Evolutionary conservation across 2,888 invertebrate genomes (phyloP), one percentile per base, ranked within the genome.

Genomic region (Lithophane semibrunnea): DNA sequence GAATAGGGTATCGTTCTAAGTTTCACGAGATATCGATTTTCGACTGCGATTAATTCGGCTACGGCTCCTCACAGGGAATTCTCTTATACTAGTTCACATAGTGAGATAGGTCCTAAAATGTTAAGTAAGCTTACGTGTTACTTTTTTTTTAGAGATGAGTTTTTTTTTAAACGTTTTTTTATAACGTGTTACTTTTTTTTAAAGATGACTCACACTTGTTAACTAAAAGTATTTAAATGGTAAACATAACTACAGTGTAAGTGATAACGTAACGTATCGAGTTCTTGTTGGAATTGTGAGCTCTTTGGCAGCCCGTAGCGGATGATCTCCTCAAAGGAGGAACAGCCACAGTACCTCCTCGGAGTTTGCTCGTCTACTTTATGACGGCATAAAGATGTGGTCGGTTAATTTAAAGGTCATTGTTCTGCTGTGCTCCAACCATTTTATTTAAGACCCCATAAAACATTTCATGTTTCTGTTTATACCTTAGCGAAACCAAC

Each of bases 21-120:
- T 91, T 91, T 90, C 88, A 86, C 88, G 83, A 88, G 86, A 82
- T 91, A 93, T 93, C 88, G 92, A 93, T 91, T 92, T 82, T 82
- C 44, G 66, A 75, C 71, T 83, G 78, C 70, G 70, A 83, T 77
- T 88, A 75, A 71, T 64, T 70, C 72, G 68, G 69, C 78, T 65
- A 69, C 76, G 75, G 18, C 61, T 65, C 60, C n/a, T 21, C 24
- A 56, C 56, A 44, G 44, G 18, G 49, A 72, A 60, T 72, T 64
- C 60, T 73, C 73, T 75, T 76, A 63, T 4, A 65, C 44, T 42
- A 67, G 21, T 52, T 71, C 16, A 73, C 60, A 58, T 66, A 71
- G 65, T 74, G 80, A 73, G 63, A 71, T 52, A 70, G 71, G 70
- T 54, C 66, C 44, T 54, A 21, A 70, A 60, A 47, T 44, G 7